A percentile compares a stretch with the other conserved stretches of the same genome.
These are phyloP conservation scores for Rafetus swinhoei DNA, from an alignment of 2,113 vertebrate genomes.

Conservation along the genomic window DNA sequence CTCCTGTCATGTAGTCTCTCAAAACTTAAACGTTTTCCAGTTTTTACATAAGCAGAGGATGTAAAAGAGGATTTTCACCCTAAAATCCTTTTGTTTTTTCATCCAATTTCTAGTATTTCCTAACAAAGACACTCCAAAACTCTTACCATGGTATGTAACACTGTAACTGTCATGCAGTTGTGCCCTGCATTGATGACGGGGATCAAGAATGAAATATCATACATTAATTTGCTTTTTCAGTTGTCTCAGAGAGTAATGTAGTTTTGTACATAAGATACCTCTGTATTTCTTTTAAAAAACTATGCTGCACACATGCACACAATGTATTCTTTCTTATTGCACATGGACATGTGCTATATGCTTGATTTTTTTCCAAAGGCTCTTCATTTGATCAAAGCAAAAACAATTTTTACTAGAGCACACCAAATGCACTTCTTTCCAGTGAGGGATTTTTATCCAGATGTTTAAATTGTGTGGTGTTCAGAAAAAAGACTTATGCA, in stretches of 20 bases:
- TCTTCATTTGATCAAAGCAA: not conserved
- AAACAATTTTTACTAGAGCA: not conserved
- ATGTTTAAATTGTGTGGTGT: not conserved
- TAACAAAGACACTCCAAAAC: not conserved
- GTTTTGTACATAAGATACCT: not conserved
- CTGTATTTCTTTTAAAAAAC: not conserved
- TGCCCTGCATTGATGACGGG: not conserved
- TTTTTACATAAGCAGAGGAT: not conserved
- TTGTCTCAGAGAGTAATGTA: not conserved
- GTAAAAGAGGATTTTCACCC: not conserved
- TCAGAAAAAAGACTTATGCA: not conserved
- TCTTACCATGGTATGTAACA: not conserved
- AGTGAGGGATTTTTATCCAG: not conserved
- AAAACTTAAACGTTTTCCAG: not conserved
- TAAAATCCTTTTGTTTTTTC: not conserved
- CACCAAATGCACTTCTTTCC: not conserved
- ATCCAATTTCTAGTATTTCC: not conserved
- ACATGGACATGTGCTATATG: not conserved
- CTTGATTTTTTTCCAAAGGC: not conserved
- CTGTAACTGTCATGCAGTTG: not conserved
- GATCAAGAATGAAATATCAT: not conserved
- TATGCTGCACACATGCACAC: not conserved
- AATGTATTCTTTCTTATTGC: not conserved
- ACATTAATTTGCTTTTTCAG: not conserved
- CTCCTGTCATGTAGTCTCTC: not conserved